Evolutionary conservation across 1,140 invertebrate genomes (phyloP).

Genomic region (Lutraria rhynchaena): DNA sequence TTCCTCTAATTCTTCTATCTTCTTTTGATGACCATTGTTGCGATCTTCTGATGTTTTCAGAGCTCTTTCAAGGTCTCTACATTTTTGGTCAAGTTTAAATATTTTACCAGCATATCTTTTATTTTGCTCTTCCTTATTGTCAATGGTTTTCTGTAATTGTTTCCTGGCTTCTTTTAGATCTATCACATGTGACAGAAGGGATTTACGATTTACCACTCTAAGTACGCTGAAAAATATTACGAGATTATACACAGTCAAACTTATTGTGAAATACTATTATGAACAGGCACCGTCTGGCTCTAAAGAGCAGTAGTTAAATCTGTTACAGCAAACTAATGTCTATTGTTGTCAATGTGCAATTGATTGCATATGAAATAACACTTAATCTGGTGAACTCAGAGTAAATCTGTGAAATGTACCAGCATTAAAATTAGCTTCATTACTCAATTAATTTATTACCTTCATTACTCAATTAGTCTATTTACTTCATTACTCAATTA

Average conservation of each 20-base stretch:
- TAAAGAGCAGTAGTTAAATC: too few relatives aligned
- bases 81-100: constrained; percentile 32
- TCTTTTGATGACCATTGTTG: too few relatives aligned
- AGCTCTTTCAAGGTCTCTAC: constrained; percentile 22
- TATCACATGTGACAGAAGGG: constrained; percentile 13
- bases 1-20: background rate
- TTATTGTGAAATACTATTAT: too few relatives aligned
- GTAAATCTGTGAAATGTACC: too few relatives aligned
- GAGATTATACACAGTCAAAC: too few relatives aligned
- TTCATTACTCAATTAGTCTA: too few relatives aligned
- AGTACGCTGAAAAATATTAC: constrained; percentile 15
- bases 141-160: constrained; percentile 1
- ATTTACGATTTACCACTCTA: background rate
- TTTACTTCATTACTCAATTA: too few relatives aligned
- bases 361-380: background rate
- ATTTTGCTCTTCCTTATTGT: constrained; percentile 21
- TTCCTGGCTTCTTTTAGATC: constrained; percentile 5
- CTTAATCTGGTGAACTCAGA: too few relatives aligned
- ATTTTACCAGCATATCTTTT: constrained; percentile 29
- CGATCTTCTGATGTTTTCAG: background rate
- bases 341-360: background rate
- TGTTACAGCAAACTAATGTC: too few relatives aligned
- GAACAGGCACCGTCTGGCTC: too few relatives aligned
- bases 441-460: too few relatives aligned
- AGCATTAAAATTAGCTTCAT: too few relatives aligned